These are phyloP conservation scores for Neomorphus geoffroyi DNA, from an alignment of 2,797 vertebrate species.

Conservation along the genomic window DNA sequence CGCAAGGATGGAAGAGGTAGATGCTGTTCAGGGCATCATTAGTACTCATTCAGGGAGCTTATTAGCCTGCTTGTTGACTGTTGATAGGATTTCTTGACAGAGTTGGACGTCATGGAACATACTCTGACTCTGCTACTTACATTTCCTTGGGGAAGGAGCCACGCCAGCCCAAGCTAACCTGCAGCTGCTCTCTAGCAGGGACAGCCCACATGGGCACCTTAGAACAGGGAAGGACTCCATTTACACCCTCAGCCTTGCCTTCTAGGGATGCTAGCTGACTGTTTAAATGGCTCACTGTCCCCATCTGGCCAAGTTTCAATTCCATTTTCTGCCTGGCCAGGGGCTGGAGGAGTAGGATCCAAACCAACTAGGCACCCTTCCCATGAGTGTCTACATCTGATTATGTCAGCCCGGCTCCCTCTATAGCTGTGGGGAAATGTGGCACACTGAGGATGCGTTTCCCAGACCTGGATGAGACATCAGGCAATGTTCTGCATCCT, in stretches of 20 bases:
- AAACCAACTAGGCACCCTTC: background rate
- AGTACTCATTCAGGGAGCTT: background rate
- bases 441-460: background rate
- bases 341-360: background rate
- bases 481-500: background rate
- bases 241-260: background rate
- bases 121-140: background rate
- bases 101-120: rapidly evolving
- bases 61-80: background rate
- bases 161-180: background rate
- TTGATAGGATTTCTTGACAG: background rate
- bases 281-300: background rate
- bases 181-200: background rate
- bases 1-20: background rate
- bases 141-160: background rate
- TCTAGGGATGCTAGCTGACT: background rate
- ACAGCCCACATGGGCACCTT: background rate
- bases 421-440: background rate
- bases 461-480: background rate
- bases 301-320: background rate
- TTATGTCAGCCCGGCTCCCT: background rate
- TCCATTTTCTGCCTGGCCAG: background rate
- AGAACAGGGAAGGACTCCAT: background rate
- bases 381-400: background rate
- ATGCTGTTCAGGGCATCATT: background rate